Conservation (phyloP, 2,113 vertebrate species). For the Ailuropoda melanoleuca region DNA sequence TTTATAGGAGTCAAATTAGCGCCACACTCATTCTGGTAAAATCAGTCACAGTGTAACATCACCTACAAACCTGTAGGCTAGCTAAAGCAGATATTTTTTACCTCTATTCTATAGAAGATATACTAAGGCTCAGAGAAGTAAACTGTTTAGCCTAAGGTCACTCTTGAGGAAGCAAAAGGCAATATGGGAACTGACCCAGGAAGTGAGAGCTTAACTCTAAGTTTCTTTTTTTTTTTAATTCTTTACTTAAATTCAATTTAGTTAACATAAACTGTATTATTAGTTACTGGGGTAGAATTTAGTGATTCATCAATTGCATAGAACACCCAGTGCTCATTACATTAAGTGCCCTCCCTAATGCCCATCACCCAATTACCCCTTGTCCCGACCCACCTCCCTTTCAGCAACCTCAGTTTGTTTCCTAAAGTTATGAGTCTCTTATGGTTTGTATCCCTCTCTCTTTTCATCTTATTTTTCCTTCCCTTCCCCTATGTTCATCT, state of each 20-base stretch:
- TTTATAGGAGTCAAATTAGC: neutral
- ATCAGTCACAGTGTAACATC: neutral
- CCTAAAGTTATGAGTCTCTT: neutral
- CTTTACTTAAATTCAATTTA: neutral
- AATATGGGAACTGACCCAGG: neutral
- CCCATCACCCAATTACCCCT: neutral
- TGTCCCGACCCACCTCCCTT: neutral
- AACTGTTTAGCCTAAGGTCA: neutral
- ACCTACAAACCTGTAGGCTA: neutral
- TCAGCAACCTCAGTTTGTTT: neutral
- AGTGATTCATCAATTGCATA: neutral
- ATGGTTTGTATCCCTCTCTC: neutral
- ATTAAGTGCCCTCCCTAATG: neutral
- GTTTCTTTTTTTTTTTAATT: neutral
- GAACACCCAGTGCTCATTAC: neutral
- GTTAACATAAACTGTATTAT: neutral
- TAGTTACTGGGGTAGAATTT: neutral
- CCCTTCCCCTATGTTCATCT: neutral
- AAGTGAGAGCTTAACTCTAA: neutral
- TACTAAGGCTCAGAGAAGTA: neutral
- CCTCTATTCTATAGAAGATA: neutral
- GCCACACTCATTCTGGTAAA: neutral
- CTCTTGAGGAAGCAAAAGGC: slow-evolving; percentile 48
- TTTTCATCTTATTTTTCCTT: neutral
- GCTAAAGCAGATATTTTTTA: neutral